phyloP scores from a whole-genome alignment of 2,113 vertebrate species.

The Tamias sibiricus region DNA sequence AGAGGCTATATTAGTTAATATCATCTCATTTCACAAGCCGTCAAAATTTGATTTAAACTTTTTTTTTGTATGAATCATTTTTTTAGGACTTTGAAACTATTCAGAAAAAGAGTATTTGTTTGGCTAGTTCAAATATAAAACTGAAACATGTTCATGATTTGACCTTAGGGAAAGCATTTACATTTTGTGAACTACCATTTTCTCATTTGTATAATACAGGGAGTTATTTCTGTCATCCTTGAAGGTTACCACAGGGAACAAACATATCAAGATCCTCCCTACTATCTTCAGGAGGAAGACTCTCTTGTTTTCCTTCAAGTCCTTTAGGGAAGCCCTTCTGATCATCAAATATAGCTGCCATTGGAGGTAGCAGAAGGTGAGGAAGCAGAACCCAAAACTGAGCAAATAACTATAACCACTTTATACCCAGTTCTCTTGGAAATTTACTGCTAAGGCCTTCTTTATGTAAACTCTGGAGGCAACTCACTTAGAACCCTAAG shows the following conservation, averaged over 20 bases:
- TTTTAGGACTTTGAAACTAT: not conserved
- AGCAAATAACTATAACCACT: not conserved
- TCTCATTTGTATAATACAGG: not conserved
- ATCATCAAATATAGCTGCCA: not conserved
- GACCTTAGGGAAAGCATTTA: not conserved
- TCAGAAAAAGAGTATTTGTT: not conserved
- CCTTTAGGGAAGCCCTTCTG: not conserved
- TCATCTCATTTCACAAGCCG: not conserved
- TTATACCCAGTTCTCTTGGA: not conserved
- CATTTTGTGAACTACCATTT: not conserved
- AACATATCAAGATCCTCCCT: not conserved
- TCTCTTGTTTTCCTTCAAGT: not conserved
- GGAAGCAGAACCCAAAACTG: not conserved
- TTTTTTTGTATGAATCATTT: not conserved
- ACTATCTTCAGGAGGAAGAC: not conserved
- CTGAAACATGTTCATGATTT: not conserved
- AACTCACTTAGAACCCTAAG: not conserved
- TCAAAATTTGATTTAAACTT: not conserved
- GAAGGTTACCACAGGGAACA: not conserved
- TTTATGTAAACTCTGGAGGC: not conserved
- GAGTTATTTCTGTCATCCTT: not conserved
- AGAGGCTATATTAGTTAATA: not conserved
- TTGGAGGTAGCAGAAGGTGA: not conserved
- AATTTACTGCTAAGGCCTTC: not conserved
- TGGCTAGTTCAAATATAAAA: not conserved